Evolutionary conservation across 2,888 invertebrate genomes (phyloP), one percentile per base, ranked within the genome.

Genomic region (Stegophylla sp.): DNA sequence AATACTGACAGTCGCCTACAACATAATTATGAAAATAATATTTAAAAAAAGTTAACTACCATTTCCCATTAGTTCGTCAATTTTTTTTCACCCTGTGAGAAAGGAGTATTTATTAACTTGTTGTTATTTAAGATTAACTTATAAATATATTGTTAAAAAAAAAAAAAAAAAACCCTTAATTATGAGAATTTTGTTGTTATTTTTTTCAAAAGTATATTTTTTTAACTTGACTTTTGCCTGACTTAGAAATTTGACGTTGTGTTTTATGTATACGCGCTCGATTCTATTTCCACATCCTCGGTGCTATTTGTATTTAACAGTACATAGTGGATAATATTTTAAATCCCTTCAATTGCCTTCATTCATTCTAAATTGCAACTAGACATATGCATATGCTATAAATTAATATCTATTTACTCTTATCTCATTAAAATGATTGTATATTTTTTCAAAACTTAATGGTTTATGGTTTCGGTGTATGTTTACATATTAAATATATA

Each of bases 191-290:
- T 28, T 74, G 48, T 63, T 59, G 59, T 59, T 59, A 17, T 73
- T 74, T 74, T 23, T 66, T 76, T 76, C 66, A 26, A 66, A 66
- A 43, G 64, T 76, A 66, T 76, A 76, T 76, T 76, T 76, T 76
- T 76, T 66, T 66, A 76, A 76, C 64, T 66, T 51, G 51, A 34
- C 51, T 75, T 75, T n/a, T 53, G 53, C 26, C 53, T 23, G 26
- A 43, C 51, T 15, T 51, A 53, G 12, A 43, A 64, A 66, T 43
- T 53, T 53, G 53, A 64, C 66, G 41, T 66, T 53, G 41, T 66
- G 41, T 66, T 53, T 23, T 66, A 53, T 76, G 41, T 13, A 66
- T 66, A 63, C 45, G 34, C 23, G 74, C 74, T 74, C 74, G 63
- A 51, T 51, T 63, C 48, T 63, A 34, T 59, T 63, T 48, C 61